Base-by-base conservation (phyloP, 2,797 vertebrate species). In the Neoniphon sammara region DNA sequence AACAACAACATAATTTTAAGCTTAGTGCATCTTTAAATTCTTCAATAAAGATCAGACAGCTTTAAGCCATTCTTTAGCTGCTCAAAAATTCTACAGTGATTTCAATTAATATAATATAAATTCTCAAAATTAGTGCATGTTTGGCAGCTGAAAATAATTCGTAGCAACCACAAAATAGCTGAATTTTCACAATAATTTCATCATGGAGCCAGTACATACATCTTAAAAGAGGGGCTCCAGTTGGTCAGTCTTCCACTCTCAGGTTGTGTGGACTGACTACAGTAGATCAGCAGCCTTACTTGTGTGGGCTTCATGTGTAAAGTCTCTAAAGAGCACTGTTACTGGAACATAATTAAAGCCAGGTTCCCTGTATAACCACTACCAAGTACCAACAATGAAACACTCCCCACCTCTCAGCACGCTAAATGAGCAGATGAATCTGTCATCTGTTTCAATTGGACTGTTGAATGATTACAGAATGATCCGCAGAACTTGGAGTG, bases 391-490 rank as follows among this genome's bases (percentile, higher is more conserved):
- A 17, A 56, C 17, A 56, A 15, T 6, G 14, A 56, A 31, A 9
- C 30, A n/a, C 27, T 30, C 25, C 17, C 23, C 54, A 25, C 25
- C 30, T 56, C 20, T 14, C 21, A 55, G 30, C 54, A 30, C 7
- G 27, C 25, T 27, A 12, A 66, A 73, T 42, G 15, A 78, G 63
- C 57, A 80, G 55, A 79, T 77, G 49, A 78, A 53, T 27, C 12
- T 46, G 57, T 73, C 55, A 62, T 77, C 56, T 78, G 57, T 77
- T 82, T 78, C 21, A 44, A 39, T 81, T 67, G 64, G 70, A 64
- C 75, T 21, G 49, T 70, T 58, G 75, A 80, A 81, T 73, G 52
- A 86, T 39, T 36, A 58, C 31, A 58, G 57, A 79, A 79, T 73
- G 3, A 78, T 82, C 75, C 56, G 27, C 18, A 57, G 65, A 72